Evolutionary conservation across 2,888 invertebrate species (phyloP).

Genomic region (Anorthoa munda): DNA sequence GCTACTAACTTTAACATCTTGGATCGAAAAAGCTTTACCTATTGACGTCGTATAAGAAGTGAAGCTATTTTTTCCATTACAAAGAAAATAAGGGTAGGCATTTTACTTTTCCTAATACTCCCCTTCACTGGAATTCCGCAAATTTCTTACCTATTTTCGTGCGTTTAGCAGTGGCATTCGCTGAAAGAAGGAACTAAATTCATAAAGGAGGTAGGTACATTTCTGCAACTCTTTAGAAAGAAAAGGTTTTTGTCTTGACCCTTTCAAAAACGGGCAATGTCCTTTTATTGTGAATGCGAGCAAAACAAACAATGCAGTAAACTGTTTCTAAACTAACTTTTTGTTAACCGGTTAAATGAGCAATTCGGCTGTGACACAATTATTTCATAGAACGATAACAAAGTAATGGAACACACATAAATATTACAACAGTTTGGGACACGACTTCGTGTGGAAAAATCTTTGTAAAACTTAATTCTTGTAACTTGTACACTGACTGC

Average conservation of each 20-base stretch:
- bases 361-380: conserved; percentile 52
- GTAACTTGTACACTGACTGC: background rate
- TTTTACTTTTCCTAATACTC: conserved; percentile 43
- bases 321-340: conserved; percentile 38
- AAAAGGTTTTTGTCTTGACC: conserved; percentile 24
- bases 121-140: conserved; percentile 29
- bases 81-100: conserved; percentile 31
- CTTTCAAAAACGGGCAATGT: conserved; percentile 10
- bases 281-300: conserved; percentile 37
- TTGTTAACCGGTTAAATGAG: conserved; percentile 38
- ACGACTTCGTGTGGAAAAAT: conserved; percentile 3
- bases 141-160: conserved; percentile 39
- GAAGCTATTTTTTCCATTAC: conserved; percentile 29
- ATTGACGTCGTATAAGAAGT: background rate
- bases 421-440: conserved; percentile 27
- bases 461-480: conserved; percentile 12
- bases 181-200: conserved; percentile 8
- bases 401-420: conserved; percentile 17
- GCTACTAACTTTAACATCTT: background rate
- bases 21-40: background rate
- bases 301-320: conserved; percentile 35
- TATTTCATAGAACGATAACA: conserved; percentile 36
- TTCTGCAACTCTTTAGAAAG: conserved; percentile 12
- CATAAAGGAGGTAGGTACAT: conserved; percentile 11
- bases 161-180: conserved; percentile 10